phyloP scores from a whole-genome alignment of 37 sponge, comb jelly and placozoan genomes.

The Amphimedon queenslandica region DNA sequence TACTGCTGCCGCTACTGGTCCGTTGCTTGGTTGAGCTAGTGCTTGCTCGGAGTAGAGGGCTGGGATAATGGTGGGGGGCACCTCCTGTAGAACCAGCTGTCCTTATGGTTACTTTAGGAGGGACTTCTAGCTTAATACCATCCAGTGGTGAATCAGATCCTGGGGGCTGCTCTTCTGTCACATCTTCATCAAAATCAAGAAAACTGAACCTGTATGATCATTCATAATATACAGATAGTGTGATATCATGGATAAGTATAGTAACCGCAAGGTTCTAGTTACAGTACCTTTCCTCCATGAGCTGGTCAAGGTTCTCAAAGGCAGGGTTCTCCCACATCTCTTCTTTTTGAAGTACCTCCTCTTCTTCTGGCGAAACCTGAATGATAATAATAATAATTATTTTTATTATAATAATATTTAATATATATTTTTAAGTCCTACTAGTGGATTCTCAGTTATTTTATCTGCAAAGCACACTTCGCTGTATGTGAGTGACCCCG shows the following conservation, averaged over 20 bases:
- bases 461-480: slow-evolving; percentile 69
- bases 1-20: too few species aligned
- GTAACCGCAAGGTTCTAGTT: not conserved
- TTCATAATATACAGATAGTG: not conserved
- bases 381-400: not conserved
- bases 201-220: slow-evolving; percentile 27
- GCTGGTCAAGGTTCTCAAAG: slow-evolving; percentile 79
- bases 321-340: slow-evolving; percentile 83
- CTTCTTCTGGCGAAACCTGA: slow-evolving; percentile 61
- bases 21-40: too few species aligned
- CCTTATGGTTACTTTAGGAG: too few species aligned
- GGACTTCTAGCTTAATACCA: too few species aligned
- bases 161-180: not conserved
- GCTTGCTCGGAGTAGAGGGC: too few species aligned
- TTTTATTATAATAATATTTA: not conserved
- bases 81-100: too few species aligned
- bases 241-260: not conserved
- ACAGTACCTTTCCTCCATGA: slow-evolving; percentile 81
- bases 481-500: slow-evolving; percentile 44
- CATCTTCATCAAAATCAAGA: slow-evolving; percentile 30
- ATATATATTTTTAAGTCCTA: slow-evolving; percentile 7
- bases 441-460: slow-evolving; percentile 64
- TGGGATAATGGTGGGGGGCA: too few species aligned
- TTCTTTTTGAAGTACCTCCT: slow-evolving; percentile 33
- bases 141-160: too few species aligned